Evolutionary conservation across 2,888 invertebrate genomes (phyloP).

Genomic region (Bimastos eiseni): DNA sequence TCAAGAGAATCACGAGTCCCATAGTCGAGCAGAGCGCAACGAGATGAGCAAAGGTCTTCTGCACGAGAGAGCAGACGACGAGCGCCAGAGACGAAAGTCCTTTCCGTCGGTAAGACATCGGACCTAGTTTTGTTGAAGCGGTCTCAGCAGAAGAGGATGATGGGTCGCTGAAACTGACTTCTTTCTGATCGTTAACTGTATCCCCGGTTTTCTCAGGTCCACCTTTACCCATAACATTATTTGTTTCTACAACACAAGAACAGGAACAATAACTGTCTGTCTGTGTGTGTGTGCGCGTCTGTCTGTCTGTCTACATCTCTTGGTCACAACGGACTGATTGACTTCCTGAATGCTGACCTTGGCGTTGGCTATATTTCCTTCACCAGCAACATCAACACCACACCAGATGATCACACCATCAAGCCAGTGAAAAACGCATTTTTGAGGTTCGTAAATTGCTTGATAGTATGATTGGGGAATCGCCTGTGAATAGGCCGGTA

Average conservation of each 20-base stretch:
- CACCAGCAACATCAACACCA: too few relatives aligned
- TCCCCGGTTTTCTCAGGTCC: background rate
- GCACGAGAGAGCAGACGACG: background rate
- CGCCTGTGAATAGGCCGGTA: too few relatives aligned
- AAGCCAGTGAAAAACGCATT: too few relatives aligned
- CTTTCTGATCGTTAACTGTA: background rate
- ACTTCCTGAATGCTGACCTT: too few relatives aligned
- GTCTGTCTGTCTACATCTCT: too few relatives aligned
- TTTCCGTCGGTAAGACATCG: background rate
- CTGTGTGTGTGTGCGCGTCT: too few relatives aligned
- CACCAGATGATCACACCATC: too few relatives aligned
- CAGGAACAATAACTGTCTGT: background rate
- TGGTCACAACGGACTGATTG: too few relatives aligned
- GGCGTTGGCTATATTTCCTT: too few relatives aligned
- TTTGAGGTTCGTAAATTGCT: too few relatives aligned
- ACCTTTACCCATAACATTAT: slow-evolving; percentile 17
- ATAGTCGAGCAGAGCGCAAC: slow-evolving; percentile 71
- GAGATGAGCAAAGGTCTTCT: background rate
- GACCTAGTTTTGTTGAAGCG: background rate
- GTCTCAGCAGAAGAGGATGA: background rate
- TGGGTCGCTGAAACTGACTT: background rate
- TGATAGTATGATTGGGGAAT: too few relatives aligned
- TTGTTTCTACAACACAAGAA: background rate
- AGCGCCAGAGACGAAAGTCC: background rate
- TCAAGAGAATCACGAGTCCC: slow-evolving; percentile 74